Evolutionary conservation across 1,140 invertebrate genomes (phyloP).

Genomic region (Magallana ariakensis): DNA sequence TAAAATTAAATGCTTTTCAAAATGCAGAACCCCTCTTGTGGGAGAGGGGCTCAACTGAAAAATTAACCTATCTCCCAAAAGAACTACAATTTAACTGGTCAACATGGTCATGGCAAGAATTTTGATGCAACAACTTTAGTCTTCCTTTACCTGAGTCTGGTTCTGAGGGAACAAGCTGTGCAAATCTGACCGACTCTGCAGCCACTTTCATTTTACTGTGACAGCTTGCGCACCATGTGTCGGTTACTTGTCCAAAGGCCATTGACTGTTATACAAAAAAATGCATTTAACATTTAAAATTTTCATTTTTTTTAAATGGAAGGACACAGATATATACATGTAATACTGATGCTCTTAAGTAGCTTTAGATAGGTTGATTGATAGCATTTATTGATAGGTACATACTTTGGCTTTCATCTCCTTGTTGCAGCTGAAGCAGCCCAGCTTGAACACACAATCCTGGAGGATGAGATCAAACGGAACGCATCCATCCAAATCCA

Average conservation of each 20-base stretch:
- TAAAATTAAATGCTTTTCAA: background rate
- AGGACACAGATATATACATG: background rate
- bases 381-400: background rate
- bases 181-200: slow-evolving; percentile 70
- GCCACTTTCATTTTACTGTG: slow-evolving; percentile 74
- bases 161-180: slow-evolving; percentile 65
- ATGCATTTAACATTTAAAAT: background rate
- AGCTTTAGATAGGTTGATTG: too few species aligned
- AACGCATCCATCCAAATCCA: slow-evolving; percentile 76
- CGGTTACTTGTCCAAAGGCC: slow-evolving; percentile 66
- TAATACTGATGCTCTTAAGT: too few species aligned
- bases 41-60: too few species aligned
- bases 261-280: slow-evolving; percentile 63
- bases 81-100: too few species aligned
- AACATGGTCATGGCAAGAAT: too few species aligned
- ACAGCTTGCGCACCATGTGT: slow-evolving; percentile 73
- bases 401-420: slow-evolving; percentile 72
- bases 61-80: too few species aligned
- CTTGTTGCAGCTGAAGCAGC: slow-evolving; percentile 76
- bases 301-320: background rate
- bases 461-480: slow-evolving; percentile 76
- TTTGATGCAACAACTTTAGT: background rate
- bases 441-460: slow-evolving; percentile 70
- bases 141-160: slow-evolving; percentile 44
- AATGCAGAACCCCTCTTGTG: too few species aligned